These are phyloP conservation scores for Yponomeuta evonymella DNA, from an alignment of 2,888 invertebrate species.

Conservation along the genomic window DNA sequence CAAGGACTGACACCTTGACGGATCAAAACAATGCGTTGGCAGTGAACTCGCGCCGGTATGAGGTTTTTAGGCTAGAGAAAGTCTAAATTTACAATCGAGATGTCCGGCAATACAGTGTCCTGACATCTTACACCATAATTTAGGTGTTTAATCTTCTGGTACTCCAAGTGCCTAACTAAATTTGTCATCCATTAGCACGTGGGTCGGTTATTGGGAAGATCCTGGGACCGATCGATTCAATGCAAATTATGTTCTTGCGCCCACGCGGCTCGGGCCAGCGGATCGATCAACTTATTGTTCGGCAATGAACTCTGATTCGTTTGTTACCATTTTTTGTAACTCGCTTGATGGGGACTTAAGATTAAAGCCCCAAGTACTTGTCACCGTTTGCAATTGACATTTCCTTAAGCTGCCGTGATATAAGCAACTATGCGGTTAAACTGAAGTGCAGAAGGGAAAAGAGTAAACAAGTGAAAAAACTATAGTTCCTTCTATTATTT, in stretches of 20 bases:
- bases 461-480: no score
- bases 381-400: slow-evolving; percentile 51
- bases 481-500: background rate
- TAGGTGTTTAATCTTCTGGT: background rate
- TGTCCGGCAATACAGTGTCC: slow-evolving; percentile 37
- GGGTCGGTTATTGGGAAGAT: slow-evolving; percentile 12
- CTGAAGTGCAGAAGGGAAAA: background rate
- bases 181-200: slow-evolving; percentile 8
- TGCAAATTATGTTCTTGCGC: slow-evolving; percentile 57
- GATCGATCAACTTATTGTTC: slow-evolving; percentile 51
- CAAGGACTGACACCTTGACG: background rate
- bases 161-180: background rate
- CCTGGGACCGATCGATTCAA: slow-evolving; percentile 63
- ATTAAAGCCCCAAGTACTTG: background rate
- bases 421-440: background rate
- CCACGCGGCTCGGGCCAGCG: slow-evolving; percentile 47
- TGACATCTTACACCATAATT: background rate
- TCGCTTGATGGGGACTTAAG: slow-evolving; percentile 1
- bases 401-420: slow-evolving; percentile 33
- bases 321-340: slow-evolving; percentile 12
- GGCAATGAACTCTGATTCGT: slow-evolving; percentile 11
- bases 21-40: slow-evolving; percentile 51
- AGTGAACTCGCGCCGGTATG: slow-evolving; percentile 47
- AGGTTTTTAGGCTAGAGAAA: slow-evolving; percentile 75
- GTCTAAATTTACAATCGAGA: slow-evolving; percentile 61